phyloP scores from a whole-genome alignment of 2,888 invertebrate genomes.

The Drosophila atripex region DNA sequence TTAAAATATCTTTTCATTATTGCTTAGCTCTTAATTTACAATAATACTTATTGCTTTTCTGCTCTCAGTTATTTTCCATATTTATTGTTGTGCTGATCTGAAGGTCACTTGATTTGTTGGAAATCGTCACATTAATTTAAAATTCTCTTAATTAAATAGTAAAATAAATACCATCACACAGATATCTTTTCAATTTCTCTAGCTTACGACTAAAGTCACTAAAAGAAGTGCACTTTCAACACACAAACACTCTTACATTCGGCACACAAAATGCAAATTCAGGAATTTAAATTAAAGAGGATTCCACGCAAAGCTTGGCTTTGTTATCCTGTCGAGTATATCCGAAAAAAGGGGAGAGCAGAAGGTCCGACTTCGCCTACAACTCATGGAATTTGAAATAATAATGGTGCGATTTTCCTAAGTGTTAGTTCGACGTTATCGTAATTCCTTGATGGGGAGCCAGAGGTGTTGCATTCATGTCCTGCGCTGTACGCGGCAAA shows the following conservation, averaged over 20 bases:
- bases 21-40: constrained; percentile 23
- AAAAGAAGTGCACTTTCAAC: constrained; percentile 25
- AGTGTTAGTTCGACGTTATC: constrained; percentile 59
- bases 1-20: constrained; percentile 20
- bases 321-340: constrained; percentile 20
- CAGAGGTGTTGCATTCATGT: constrained; percentile 50
- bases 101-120: constrained; percentile 37
- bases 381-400: constrained; percentile 68
- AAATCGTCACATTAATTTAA: constrained; percentile 16
- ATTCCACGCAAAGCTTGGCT: constrained; percentile 52
- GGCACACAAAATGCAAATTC: constrained; percentile 17
- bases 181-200: constrained; percentile 23
- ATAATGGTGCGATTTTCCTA: constrained; percentile 15
- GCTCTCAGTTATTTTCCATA: neutral
- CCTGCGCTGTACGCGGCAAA: constrained; percentile 76
- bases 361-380: constrained; percentile 41
- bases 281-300: constrained; percentile 34
- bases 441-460: constrained; percentile 23
- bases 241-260: constrained; percentile 9
- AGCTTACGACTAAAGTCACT: constrained; percentile 22
- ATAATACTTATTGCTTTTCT: constrained; percentile 32
- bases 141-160: constrained; percentile 25
- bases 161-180: constrained; percentile 31
- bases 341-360: constrained; percentile 15
- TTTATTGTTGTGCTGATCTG: constrained; percentile 22